Evolutionary conservation across 2,888 invertebrate genomes (phyloP), one percentile per base, ranked within the genome.

Genomic region (Morpho helenor): DNA sequence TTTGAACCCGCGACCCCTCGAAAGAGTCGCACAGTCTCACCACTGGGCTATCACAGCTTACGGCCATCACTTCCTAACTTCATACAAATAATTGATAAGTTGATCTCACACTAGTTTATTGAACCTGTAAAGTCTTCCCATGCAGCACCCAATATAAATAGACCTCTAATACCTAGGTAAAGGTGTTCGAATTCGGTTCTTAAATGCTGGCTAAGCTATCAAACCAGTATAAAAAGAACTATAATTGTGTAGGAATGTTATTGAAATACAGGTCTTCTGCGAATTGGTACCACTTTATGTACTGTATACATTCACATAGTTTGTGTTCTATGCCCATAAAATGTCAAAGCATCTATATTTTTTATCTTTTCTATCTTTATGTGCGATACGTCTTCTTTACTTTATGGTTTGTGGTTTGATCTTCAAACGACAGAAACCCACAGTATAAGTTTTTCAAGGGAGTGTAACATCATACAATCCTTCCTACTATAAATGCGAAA

Each of bases 91-190:
- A 85, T 82, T 85, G 80, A 85, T 83, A 84, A 80, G 78, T 79
- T 80, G 74, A 76, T 82, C 82, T 80, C 82, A 58, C 83, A 82
- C 80, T 60, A 76, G 88, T 84, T 81, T 79, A 77, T 80, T 82
- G 87, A 87, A 76, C 87, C 64, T 68, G 43, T 44, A 77, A 83
- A 81, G 80, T 77, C 76, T 73, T 68, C 70, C 67, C 61, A 66
- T 65, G 59, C 42, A 41, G 60, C 9, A 44, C 10, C 64, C 62
- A 68, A 40, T 59, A 59, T 62, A 56, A 39, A 60, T 31, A 60
- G 64, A 65, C 55, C 64, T 50, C 22, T 45, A 23, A 31, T 50
- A 47, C 49, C 52, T 40, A 47, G 43, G 23, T 49, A 55, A 16
- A 16, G 8, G 10, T 42, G 50, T 40, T 49, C n/a, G 48, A 47